Percentiles rank a stretch among this genome's conserved stretches.
phyloP scores from a whole-genome alignment of 1,140 invertebrate genomes.

The Monochamus saltuarius region DNA sequence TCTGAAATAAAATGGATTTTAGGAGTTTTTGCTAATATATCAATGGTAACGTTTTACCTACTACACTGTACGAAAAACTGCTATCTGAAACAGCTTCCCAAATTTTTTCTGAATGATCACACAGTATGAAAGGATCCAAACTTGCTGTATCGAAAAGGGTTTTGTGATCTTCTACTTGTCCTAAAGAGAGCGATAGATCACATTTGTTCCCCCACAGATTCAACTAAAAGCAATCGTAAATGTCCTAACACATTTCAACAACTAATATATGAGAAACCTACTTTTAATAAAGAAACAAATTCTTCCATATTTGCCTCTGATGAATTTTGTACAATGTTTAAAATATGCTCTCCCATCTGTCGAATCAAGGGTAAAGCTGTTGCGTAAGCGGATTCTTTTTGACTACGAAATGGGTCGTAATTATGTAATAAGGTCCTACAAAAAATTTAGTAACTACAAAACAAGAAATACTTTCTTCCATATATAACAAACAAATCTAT shows the following conservation, averaged over 20 bases:
- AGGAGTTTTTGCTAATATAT: neutral
- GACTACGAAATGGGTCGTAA: constrained; percentile 77
- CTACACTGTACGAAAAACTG: constrained; percentile 35
- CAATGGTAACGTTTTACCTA: constrained; percentile 37
- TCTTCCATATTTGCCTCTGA: constrained; percentile 53
- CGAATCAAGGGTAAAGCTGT: constrained; percentile 59
- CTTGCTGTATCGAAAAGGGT: constrained; percentile 51
- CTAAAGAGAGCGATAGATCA: constrained; percentile 85
- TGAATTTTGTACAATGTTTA: constrained; percentile 48
- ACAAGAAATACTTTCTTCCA: no score
- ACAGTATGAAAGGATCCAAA: constrained; percentile 69
- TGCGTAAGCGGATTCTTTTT: constrained; percentile 67
- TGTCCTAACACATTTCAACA: no score
- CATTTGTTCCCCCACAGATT: constrained; percentile 78
- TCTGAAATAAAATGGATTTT: constrained; percentile 56
- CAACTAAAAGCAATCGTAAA: constrained; percentile 38
- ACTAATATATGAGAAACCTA: constrained; percentile 31
- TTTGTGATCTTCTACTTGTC: constrained; percentile 50
- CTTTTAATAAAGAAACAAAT: constrained; percentile 61
- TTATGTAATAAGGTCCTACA: constrained; percentile 61
- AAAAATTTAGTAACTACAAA: no score
- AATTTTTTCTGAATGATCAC: constrained; percentile 64
- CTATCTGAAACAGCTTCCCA: constrained; percentile 54
- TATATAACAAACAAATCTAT: no score
- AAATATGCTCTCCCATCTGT: constrained; percentile 57